Conservation (phyloP, 1,140 invertebrate species). For the Sipha flava region DNA sequence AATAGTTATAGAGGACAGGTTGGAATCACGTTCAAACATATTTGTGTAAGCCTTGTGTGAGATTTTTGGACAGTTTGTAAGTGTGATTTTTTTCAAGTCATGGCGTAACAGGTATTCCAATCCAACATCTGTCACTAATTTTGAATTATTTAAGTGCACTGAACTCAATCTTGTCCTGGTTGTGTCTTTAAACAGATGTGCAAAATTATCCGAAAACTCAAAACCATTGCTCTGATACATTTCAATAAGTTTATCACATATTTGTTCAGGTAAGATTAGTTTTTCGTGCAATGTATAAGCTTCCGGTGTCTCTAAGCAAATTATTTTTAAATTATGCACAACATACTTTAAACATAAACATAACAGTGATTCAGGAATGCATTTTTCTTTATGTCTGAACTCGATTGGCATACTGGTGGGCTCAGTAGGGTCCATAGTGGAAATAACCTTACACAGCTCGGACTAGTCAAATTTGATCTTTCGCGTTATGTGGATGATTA, state of each 20-base stretch:
- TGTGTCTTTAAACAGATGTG: constrained; percentile 62
- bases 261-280: constrained; percentile 57
- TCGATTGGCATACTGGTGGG: not conserved
- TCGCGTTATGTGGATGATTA: not conserved
- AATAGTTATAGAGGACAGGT: constrained; percentile 44
- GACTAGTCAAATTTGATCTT: no score
- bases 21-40: constrained; percentile 48
- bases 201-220: constrained; percentile 53
- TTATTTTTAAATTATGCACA: not conserved
- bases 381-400: constrained; percentile 18
- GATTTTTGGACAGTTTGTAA: constrained; percentile 62
- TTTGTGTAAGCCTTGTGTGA: constrained; percentile 51
- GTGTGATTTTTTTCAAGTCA: constrained; percentile 60
- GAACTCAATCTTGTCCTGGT: constrained; percentile 57
- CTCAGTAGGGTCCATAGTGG: not conserved
- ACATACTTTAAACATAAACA: constrained; percentile 21
- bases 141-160: constrained; percentile 60
- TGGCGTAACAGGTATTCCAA: constrained; percentile 60
- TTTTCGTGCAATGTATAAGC: constrained; percentile 41
- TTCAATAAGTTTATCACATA: constrained; percentile 60
- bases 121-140: constrained; percentile 61
- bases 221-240: constrained; percentile 50
- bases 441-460: not conserved
- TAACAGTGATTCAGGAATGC: constrained; percentile 17
- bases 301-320: not conserved